Percentiles rank a stretch among this genome's conserved stretches.
Evolutionary conservation across 2,113 vertebrate species (phyloP).

Genomic region (Cavia aperea): DNA sequence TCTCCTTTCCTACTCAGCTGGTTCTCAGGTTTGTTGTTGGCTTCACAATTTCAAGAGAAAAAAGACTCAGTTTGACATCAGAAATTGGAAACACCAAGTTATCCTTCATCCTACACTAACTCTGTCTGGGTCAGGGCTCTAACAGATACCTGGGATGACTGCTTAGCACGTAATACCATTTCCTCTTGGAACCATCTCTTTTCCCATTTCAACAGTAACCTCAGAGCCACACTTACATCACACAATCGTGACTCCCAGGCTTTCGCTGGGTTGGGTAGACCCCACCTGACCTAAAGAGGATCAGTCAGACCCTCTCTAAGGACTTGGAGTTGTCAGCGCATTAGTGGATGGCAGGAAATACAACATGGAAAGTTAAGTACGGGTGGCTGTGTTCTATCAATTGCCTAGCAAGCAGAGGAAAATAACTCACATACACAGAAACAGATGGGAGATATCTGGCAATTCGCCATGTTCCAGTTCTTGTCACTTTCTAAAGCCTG

Average conservation of each 20-base stretch:
- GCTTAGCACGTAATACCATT: not conserved
- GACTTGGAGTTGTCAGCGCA: not conserved
- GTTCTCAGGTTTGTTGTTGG: not conserved
- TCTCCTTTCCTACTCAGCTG: not conserved
- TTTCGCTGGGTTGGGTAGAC: not conserved
- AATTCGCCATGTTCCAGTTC: constrained; percentile 29
- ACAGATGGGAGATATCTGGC: constrained; percentile 40
- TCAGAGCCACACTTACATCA: not conserved
- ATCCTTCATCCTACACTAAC: not conserved
- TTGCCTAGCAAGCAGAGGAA: constrained; percentile 18
- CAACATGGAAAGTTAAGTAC: not conserved
- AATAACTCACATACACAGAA: not conserved
- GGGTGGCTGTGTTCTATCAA: constrained; percentile 9
- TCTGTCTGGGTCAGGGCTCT: not conserved
- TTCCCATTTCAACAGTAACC: not conserved
- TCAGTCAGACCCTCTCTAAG: constrained; percentile 6
- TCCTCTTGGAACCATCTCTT: not conserved
- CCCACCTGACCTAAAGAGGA: not conserved
- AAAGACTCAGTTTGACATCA: not conserved
- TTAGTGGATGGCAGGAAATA: not conserved
- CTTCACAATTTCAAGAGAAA: not conserved
- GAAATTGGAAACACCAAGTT: not conserved
- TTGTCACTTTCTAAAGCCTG: constrained; percentile 36
- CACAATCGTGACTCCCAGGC: not conserved
- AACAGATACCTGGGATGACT: not conserved